Base-by-base conservation (phyloP, 1,140 invertebrate species). In the Ostrea denselamellosa region DNA sequence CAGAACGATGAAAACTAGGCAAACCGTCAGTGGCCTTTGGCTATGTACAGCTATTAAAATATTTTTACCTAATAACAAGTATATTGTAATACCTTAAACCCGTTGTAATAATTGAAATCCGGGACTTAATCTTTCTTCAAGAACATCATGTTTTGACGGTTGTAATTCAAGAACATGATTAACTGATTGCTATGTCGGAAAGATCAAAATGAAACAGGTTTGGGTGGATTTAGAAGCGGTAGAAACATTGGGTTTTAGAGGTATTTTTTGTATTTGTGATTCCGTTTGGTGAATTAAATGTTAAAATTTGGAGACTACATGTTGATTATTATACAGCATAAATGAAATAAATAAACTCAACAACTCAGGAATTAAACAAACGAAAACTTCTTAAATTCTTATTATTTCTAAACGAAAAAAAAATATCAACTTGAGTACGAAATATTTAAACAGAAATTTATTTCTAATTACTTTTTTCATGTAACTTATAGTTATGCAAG, bases 41-140 rank as follows among this genome's bases (percentile, higher is more conserved):
- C n/a, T 8, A 86, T 56, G 65, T 53, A 86, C 68, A 86, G 54
- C 56, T 68, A 84, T 44, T 86, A 82, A 87, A 86, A 86, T 77
- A 85, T 85, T 89, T 89, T 89, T 87, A 89, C 86, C 89, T 89
- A 89, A 87, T 87, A 86, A 86, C 54, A 71, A 52, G 81, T 85
- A 89, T 85, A 87, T 71, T 71, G 81, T 85, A 87, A 83, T 34
- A 7, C 54, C 82, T 56, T 83, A 87, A 85, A 81, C 84, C 65
- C 34, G 68, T 87, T 89, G 85, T 87, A 62, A 83, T 87, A 77
- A 77, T 77, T 34, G 28, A 25, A 25, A 77, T 77, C 68, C 28
- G 14, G 12, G 68, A 34, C 25, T 77, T 28, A 77, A 77, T 77
- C 68, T 77, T 77, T 62, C 17, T 62, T 62, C 56, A 77, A 28